These are phyloP conservation scores for Crenichthys baileyi DNA, from an alignment of 2,797 vertebrate genomes.

Conservation along the genomic window DNA sequence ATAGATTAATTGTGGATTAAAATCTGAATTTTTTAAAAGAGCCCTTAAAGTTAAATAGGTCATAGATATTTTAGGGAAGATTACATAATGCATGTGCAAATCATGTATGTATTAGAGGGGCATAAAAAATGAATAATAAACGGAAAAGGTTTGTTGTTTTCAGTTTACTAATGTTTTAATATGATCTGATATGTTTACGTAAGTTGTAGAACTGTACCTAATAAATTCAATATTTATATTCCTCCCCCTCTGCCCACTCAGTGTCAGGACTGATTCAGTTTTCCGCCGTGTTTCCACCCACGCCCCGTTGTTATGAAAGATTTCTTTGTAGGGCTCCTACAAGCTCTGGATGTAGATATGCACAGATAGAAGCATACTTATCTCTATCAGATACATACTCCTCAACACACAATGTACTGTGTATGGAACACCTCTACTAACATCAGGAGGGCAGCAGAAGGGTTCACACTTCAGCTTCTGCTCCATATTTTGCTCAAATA, in stretches of 20 bases:
- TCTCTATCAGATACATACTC: conserved; percentile 2
- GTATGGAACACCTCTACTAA: conserved; percentile 25
- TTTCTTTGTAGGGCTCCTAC: conserved; percentile 45
- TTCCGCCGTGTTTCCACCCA: conserved; percentile 59
- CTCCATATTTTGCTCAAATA: conserved; percentile 3
- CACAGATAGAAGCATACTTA: conserved; percentile 15
- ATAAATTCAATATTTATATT: conserved; percentile 5
- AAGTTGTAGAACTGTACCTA: background rate
- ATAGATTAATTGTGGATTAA: background rate
- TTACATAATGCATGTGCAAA: background rate
- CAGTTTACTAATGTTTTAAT: background rate
- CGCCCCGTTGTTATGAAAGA: conserved; percentile 51
- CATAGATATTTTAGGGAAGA: background rate
- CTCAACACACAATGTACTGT: background rate
- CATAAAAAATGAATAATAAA: background rate
- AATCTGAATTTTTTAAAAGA: background rate
- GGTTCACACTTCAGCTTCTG: conserved; percentile 9
- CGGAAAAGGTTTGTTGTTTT: background rate
- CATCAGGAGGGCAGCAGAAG: conserved; percentile 9
- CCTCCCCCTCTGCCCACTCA: conserved; percentile 16
- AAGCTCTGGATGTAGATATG: conserved; percentile 36
- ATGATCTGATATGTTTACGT: background rate
- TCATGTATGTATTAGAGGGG: background rate
- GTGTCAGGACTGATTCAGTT: conserved; percentile 50
- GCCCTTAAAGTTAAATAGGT: background rate